phyloP scores from a whole-genome alignment of 1,140 invertebrate species.

The Ectropis grisescens region DNA sequence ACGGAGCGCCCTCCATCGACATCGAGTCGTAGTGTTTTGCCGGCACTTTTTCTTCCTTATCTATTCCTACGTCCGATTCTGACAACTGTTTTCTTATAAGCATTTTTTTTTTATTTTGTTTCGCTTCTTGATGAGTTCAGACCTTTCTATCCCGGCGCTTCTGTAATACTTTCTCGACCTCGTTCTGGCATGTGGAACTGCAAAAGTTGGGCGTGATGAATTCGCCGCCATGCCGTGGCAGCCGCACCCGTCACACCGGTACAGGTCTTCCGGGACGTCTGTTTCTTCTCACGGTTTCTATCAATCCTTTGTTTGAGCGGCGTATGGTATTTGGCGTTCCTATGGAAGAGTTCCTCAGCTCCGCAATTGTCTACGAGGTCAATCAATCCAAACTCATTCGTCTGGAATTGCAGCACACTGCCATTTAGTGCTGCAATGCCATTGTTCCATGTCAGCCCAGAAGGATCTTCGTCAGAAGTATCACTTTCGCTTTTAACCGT shows the following conservation, averaged over 20 bases:
- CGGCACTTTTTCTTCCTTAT: constrained; percentile 22
- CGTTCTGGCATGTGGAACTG: constrained; percentile 64
- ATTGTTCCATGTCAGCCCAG: constrained; percentile 81
- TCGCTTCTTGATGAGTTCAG: constrained; percentile 47
- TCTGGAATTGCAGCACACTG: constrained; percentile 82
- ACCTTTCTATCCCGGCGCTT: constrained; percentile 47
- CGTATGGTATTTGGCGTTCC: constrained; percentile 40
- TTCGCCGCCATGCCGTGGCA: constrained; percentile 87
- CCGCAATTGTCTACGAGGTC: constrained; percentile 80
- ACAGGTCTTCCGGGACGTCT: constrained; percentile 75
- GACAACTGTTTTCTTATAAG: constrained; percentile 45
- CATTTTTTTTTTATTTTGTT: constrained; percentile 59
- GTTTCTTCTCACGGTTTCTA: constrained; percentile 53
- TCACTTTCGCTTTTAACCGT: constrained; percentile 23
- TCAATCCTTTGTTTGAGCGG: constrained; percentile 48
- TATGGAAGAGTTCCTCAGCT: constrained; percentile 21
- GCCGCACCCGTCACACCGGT: constrained; percentile 86
- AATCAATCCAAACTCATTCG: constrained; percentile 89
- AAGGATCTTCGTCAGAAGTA: constrained; percentile 45
- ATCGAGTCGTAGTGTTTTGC: constrained; percentile 36
- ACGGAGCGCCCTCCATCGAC: constrained; percentile 17
- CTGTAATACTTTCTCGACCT: constrained; percentile 39
- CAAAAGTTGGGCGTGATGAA: constrained; percentile 83
- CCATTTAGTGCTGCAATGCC: constrained; percentile 83
- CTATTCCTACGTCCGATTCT: constrained; percentile 33